Base-by-base conservation (phyloP, 2,888 invertebrate genomes). In the Eristalis arbustorum region DNA sequence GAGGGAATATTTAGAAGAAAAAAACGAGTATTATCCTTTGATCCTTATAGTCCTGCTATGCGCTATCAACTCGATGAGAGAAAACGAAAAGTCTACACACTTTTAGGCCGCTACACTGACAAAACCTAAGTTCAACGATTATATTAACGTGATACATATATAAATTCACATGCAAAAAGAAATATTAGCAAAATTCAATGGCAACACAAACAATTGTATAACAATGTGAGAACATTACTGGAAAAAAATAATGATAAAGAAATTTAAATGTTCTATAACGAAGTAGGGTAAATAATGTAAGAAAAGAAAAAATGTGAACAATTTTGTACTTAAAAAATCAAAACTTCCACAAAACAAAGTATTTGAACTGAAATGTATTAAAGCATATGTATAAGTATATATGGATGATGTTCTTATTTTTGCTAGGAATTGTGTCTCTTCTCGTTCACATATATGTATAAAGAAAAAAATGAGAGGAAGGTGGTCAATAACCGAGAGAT, bases 1-100 rank as follows among this genome's bases (percentile, higher is more conserved):
- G 96, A 96, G 91, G 96, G 96, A 1, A 96, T 96, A 78, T 96
- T 96, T 91, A 93, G 96, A 80, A 93, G 96, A 6, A 95, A 95
- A 89, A 95, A 95, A 90, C 94, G 95, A 77, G 93, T 94, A 23
- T 91, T 95, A 69, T 94, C 94, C 89, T 96, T 96, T 89, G 96
- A 96, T 89, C 96, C 96, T 0, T 96, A 94, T 91, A 95, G 95
- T 0, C 91, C 93, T 0, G 93, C 94, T 14, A 96, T 96, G 96
- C 94, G 90, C 8, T 89, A 91, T 61, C 91, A 92, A 83, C 90
- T 95, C 28, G 92, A 93, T 68, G 90, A 91, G 23, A 94, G 94
- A 83, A 93, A 94, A 88, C 91, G 93, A 77, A 92, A 92, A 67
- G 94, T 95, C 25, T 94, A 94, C 90, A 92, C 93, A 49, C 92